Percentiles rank a stretch among this genome's conserved stretches.
Evolutionary conservation across 2,113 vertebrate species (phyloP).

Genomic region (Mesocricetus auratus): DNA sequence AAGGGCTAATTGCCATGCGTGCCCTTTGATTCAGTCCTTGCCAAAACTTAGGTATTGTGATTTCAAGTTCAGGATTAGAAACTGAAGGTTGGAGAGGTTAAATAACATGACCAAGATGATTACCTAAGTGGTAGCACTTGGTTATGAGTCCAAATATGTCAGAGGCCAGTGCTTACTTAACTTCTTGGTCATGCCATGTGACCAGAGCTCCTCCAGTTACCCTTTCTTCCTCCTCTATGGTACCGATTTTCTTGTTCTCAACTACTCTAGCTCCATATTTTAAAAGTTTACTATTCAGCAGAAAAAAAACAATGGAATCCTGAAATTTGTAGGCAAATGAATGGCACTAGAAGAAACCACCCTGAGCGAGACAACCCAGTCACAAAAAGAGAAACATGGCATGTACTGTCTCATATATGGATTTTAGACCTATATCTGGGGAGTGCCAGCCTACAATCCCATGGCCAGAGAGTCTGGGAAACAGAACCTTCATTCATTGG

Average conservation of each 20-base stretch:
- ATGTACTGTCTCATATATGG: too few species aligned
- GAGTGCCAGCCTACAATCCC: too few species aligned
- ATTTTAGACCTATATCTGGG: too few species aligned
- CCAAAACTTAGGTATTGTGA: background rate
- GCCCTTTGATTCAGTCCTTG: background rate
- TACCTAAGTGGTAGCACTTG: background rate
- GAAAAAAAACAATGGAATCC: too few species aligned
- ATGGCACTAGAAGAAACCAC: too few species aligned
- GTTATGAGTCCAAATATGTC: background rate
- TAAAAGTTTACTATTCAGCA: too few species aligned
- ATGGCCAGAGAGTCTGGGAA: too few species aligned
- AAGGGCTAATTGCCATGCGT: background rate
- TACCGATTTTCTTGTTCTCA: background rate
- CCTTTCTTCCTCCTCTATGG: background rate
- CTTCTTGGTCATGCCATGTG: background rate
- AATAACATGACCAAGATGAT: background rate
- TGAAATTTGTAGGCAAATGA: too few species aligned
- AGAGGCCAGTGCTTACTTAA: background rate
- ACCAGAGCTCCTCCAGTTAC: background rate
- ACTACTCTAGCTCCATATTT: background rate
- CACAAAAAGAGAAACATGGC: too few species aligned
- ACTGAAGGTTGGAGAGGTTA: background rate
- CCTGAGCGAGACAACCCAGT: too few species aligned
- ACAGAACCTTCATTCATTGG: too few species aligned
- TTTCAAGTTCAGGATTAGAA: constrained; percentile 43